Conservation (phyloP, 2,113 vertebrate species). For the Sitta europaea region DNA sequence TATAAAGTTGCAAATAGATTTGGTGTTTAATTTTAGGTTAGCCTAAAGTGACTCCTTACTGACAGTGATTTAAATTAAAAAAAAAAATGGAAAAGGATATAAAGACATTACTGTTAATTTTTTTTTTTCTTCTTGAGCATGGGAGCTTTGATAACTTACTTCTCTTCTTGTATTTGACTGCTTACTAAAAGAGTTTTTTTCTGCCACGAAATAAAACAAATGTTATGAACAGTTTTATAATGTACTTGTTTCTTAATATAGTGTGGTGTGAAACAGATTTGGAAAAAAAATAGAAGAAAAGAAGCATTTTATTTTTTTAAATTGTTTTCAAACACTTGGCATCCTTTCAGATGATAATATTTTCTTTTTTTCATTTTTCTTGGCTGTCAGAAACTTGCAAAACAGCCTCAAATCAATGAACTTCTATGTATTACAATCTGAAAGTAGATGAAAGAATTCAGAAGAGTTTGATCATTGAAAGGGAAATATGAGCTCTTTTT, state of each 20-base stretch:
- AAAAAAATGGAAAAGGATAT: background rate
- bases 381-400: slow-evolving; percentile 9
- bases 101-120: background rate
- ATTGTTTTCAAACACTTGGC: slow-evolving; percentile 30
- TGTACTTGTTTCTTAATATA: slow-evolving; percentile 21
- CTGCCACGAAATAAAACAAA: slow-evolving; percentile 4
- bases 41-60: background rate
- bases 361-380: slow-evolving; percentile 8
- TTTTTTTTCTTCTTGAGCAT: background rate
- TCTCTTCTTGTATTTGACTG: background rate
- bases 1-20: background rate
- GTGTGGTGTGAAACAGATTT: background rate
- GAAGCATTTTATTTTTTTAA: background rate
- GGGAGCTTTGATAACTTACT: background rate
- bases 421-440: background rate
- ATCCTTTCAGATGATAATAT: slow-evolving; percentile 4
- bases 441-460: background rate
- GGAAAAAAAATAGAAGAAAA: background rate
- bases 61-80: background rate
- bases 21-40: background rate
- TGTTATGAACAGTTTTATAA: background rate
- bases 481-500: background rate
- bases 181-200: background rate
- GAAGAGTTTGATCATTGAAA: background rate
- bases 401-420: slow-evolving; percentile 16